These are phyloP conservation scores for Colletes gigas DNA, from an alignment of 1,140 invertebrate genomes.

Conservation along the genomic window DNA sequence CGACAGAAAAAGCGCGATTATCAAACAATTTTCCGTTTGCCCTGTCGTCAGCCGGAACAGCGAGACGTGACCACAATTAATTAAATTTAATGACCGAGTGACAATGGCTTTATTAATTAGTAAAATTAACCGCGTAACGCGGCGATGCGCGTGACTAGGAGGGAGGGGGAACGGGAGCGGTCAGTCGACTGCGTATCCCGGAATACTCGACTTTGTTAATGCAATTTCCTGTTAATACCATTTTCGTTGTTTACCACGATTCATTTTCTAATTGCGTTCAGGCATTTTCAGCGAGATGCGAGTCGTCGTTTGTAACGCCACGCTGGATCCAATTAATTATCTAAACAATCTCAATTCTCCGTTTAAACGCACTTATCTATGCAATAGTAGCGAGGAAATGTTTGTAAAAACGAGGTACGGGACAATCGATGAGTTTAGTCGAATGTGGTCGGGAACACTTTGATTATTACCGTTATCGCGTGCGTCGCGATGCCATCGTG, in stretches of 20 bases:
- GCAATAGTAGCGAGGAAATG: too few species aligned
- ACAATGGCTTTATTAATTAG: slow-evolving; percentile 55
- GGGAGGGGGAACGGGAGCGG: background rate
- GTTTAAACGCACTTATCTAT: too few species aligned
- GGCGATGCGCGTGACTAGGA: background rate
- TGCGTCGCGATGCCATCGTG: slow-evolving; percentile 34
- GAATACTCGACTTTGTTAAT: slow-evolving; percentile 22
- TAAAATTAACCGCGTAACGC: slow-evolving; percentile 53
- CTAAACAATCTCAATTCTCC: background rate
- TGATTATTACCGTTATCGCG: slow-evolving; percentile 49
- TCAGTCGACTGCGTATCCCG: too few species aligned
- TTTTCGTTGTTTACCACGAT: slow-evolving; percentile 3
- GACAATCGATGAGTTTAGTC: background rate
- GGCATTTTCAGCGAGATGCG: background rate
- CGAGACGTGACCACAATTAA: slow-evolving; percentile 43
- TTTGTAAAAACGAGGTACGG: background rate
- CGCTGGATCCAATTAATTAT: slow-evolving; percentile 8
- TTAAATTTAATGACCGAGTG: slow-evolving; percentile 52
- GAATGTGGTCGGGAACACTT: slow-evolving; percentile 33
- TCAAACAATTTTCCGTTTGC: slow-evolving; percentile 48
- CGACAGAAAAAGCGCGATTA: slow-evolving; percentile 37
- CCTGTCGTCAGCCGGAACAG: slow-evolving; percentile 11
- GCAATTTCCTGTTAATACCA: slow-evolving; percentile 14
- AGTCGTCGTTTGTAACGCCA: background rate
- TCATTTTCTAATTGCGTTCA: slow-evolving; percentile 7